Conservation (phyloP, 1,140 invertebrate species). For the Lepidostoma basale region DNA sequence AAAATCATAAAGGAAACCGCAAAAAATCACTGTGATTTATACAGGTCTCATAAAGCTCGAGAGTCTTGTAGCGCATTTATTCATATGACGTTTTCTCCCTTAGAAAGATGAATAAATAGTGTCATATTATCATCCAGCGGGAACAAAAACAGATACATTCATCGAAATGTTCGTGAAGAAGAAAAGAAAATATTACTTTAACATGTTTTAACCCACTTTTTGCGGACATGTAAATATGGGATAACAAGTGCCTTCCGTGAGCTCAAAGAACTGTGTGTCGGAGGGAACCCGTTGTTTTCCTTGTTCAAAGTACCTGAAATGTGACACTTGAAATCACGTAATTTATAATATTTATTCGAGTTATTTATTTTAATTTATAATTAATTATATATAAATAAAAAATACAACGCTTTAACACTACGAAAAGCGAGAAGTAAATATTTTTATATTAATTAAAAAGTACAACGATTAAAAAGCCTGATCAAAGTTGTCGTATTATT, state of each 20-base stretch:
- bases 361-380: too few species aligned
- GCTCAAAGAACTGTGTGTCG: not conserved
- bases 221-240: conserved; percentile 36
- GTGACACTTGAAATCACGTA: conserved; percentile 13
- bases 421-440: too few species aligned
- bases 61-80: conserved; percentile 31
- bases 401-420: too few species aligned
- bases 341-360: not conserved
- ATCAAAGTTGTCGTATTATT: too few species aligned
- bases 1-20: conserved; percentile 17
- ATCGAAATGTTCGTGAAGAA: conserved; percentile 41
- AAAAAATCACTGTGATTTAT: conserved; percentile 39
- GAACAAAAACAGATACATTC: conserved; percentile 6
- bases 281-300: not conserved
- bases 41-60: conserved; percentile 19
- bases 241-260: conserved; percentile 29
- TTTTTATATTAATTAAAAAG: too few species aligned
- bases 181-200: conserved; percentile 38
- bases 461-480: too few species aligned
- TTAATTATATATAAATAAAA: too few species aligned
- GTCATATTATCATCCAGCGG: not conserved
- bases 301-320: conserved; percentile 28
- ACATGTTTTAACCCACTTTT: conserved; percentile 5
- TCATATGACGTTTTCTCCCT: conserved; percentile 31
- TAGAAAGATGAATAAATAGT: conserved; percentile 22